Percentiles rank a stretch among this genome's conserved stretches.
phyloP scores from a whole-genome alignment of 1,140 invertebrate species.

The Drosophila cardini region DNA sequence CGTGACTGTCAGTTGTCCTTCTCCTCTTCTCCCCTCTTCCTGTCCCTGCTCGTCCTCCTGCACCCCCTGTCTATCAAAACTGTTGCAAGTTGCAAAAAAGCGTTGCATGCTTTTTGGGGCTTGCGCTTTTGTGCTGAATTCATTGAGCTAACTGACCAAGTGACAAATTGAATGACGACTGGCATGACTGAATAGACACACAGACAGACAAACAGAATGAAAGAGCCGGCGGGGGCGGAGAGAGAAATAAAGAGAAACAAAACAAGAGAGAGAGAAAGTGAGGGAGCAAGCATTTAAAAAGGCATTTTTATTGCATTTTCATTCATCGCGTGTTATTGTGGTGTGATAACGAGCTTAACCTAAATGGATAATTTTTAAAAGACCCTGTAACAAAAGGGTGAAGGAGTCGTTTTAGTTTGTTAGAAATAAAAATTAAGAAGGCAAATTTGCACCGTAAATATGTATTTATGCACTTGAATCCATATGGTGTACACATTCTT shows the following conservation, averaged over 20 bases:
- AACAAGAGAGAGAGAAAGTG: too few relatives aligned
- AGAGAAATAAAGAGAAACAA: background rate
- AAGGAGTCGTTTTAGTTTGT: too few relatives aligned
- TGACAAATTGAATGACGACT: conserved; percentile 47
- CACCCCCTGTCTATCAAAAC: background rate
- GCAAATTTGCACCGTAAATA: too few relatives aligned
- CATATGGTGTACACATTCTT: too few relatives aligned
- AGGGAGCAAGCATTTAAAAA: conserved; percentile 60
- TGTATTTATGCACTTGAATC: too few relatives aligned
- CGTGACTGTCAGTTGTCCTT: conserved; percentile 54
- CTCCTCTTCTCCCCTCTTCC: background rate
- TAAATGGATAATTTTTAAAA: background rate
- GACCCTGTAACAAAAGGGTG: too few relatives aligned
- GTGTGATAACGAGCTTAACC: conserved; percentile 66
- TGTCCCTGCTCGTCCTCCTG: too few relatives aligned
- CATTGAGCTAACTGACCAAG: conserved; percentile 38
- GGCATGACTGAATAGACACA: conserved; percentile 18
- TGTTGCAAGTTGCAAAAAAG: conserved; percentile 47
- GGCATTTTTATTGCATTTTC: conserved; percentile 77
- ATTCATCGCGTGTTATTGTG: conserved; percentile 80
- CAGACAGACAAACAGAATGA: background rate
- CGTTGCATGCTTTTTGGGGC: conserved; percentile 59
- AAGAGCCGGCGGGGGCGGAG: background rate
- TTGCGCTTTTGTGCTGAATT: conserved; percentile 62
- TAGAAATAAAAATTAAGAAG: too few relatives aligned